phyloP scores from a whole-genome alignment of 2,113 vertebrate species.

The Prionailurus viverrinus region DNA sequence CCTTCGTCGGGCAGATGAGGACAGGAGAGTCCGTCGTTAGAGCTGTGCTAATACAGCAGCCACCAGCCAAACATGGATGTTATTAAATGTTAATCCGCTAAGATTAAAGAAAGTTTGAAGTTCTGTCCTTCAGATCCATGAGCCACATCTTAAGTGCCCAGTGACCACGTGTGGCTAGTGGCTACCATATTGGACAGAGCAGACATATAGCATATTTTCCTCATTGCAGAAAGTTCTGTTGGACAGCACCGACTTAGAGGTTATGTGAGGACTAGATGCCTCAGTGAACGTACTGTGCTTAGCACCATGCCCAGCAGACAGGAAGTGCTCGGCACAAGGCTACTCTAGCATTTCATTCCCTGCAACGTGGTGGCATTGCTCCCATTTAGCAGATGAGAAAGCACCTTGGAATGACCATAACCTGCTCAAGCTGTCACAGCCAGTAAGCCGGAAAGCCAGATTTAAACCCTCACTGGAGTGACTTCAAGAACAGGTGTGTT shows the following conservation, averaged over 20 bases:
- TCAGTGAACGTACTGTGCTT: too few relatives aligned
- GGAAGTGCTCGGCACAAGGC: not conserved
- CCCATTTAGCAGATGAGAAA: not conserved
- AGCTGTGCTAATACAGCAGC: not conserved
- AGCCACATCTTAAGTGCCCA: not conserved
- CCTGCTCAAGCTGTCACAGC: not conserved
- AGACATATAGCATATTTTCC: not conserved
- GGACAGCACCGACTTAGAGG: too few relatives aligned
- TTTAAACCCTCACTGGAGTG: not conserved
- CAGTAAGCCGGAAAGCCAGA: not conserved
- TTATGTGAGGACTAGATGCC: not conserved
- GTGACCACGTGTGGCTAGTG: fast-evolving
- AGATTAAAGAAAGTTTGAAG: not conserved
- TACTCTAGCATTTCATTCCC: not conserved
- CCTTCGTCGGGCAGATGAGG: not conserved
- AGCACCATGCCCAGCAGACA: not conserved
- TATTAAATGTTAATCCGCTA: not conserved
- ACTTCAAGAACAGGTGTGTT: not conserved
- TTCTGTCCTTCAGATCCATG: not conserved
- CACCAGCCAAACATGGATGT: not conserved
- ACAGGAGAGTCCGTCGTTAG: fast-evolving
- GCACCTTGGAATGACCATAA: not conserved
- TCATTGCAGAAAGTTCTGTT: not conserved
- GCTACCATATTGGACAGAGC: not conserved
- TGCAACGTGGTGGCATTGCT: not conserved